A percentile compares a stretch with the other conserved stretches of the same genome.
These are phyloP conservation scores for Ophion ellenae DNA, from an alignment of 2,888 invertebrate genomes.

Conservation along the genomic window DNA sequence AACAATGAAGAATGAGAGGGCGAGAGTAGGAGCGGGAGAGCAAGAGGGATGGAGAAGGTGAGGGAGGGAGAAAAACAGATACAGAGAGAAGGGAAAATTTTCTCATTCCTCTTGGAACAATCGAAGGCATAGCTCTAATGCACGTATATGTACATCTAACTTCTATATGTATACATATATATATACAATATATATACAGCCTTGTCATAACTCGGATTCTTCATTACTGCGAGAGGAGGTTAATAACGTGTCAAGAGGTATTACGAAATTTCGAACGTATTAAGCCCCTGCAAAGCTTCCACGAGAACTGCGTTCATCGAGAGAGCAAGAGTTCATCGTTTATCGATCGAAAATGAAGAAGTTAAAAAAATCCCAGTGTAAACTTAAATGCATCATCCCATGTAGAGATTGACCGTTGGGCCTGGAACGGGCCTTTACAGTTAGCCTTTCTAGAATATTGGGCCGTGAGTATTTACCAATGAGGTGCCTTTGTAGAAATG, in stretches of 20 bases:
- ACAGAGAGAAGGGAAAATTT: background rate
- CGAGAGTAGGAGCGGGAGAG: background rate
- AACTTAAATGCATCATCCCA: too few species aligned
- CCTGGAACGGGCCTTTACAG: too few species aligned
- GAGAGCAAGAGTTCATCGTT: background rate
- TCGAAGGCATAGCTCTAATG: slow-evolving; percentile 42
- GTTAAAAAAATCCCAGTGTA: background rate
- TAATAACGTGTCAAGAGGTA: slow-evolving; percentile 49
- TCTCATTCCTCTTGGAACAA: slow-evolving; percentile 54
- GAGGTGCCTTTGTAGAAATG: too few species aligned
- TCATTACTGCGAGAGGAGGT: slow-evolving; percentile 49
- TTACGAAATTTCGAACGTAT: slow-evolving; percentile 36
- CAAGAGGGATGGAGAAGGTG: slow-evolving; percentile 11
- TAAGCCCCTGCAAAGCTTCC: slow-evolving; percentile 24
- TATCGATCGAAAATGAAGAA: background rate
- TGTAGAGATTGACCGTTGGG: too few species aligned
- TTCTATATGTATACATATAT: background rate
- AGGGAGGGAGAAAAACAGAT: slow-evolving; percentile 6
- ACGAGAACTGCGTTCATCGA: background rate
- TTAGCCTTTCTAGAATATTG: too few species aligned
- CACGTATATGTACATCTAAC: background rate
- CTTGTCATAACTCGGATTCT: slow-evolving; percentile 47
- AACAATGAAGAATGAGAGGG: slow-evolving; percentile 10
- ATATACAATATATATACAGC: slow-evolving; percentile 10
- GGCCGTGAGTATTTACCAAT: too few species aligned